Conservation (phyloP, 2,888 invertebrate species). For the Tipula unca region DNA sequence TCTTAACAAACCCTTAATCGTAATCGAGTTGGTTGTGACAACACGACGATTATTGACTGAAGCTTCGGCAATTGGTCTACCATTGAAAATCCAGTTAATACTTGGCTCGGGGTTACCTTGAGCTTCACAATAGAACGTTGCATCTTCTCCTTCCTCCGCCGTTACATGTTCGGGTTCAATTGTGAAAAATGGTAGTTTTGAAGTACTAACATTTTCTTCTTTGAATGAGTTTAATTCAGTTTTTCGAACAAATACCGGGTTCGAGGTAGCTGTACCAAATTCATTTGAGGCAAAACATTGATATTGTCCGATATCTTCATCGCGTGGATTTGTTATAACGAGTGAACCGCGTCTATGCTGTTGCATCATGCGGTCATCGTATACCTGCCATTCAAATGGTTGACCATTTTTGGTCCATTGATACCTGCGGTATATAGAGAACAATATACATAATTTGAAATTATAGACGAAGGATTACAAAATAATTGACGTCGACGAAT, state of each 20-base stretch:
- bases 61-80: conserved; percentile 69
- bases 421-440: no score
- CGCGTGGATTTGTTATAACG: conserved; percentile 77
- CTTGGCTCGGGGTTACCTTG: conserved; percentile 84
- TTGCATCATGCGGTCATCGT: conserved; percentile 89
- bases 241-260: conserved; percentile 88
- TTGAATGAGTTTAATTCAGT: conserved; percentile 78
- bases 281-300: conserved; percentile 93
- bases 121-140: conserved; percentile 80
- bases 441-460: no score
- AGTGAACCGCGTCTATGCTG: conserved; percentile 91
- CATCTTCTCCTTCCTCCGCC: conserved; percentile 84
- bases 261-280: conserved; percentile 88
- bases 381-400: conserved; percentile 84
- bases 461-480: no score
- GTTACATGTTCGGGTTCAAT: conserved; percentile 79
- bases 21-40: conserved; percentile 63
- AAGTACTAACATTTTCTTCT: conserved; percentile 44
- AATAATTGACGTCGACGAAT: no score
- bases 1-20: conserved; percentile 69
- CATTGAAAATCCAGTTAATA: conserved; percentile 95
- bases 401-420: conserved; percentile 93
- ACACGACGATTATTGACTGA: conserved; percentile 62
- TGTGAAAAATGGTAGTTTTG: conserved; percentile 84
- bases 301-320: conserved; percentile 90